Base-by-base conservation (phyloP, 2,797 vertebrate genomes). In the Choloepus didactylus region DNA sequence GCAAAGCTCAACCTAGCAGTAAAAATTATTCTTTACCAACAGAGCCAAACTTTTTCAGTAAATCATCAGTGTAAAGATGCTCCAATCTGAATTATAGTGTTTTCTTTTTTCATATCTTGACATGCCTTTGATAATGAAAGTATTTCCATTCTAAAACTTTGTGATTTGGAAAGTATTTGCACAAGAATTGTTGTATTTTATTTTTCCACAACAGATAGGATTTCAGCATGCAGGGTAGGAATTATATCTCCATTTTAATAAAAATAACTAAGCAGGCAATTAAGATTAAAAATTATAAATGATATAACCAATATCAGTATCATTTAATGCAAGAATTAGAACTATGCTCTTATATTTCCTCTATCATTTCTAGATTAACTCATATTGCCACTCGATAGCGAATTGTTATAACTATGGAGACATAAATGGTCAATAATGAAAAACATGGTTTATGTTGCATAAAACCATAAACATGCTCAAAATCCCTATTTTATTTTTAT, bases 361-460 rank as follows among this genome's bases (percentile, higher is more conserved):
- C 19, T 38, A 2, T 18, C 9, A 41, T 16, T 59, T 56, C 27
- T 35, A 11, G 11, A 83, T 38, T 49, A 80, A 79, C 60, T 86
- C 6, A 3, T 79, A 59, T 91, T 70, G 46, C 38, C n/a, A 11
- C 19, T 6, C 19, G 49, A 73, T 12, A 46, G n/a, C 5, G 56
- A 81, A 81, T 27, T 64, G 6, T 38, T 93, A 23, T 84, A 81
- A 38, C 41, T 80, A 3, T 70, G 14, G 31, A 54, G 29, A 44
- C 64, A 29, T 64, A 92, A 90, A n/a, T 83, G 5, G 29, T 69
- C 64, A 96, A 91, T 9, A 82, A 51, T 29, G 1, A 67, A 95
- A 92, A 82, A 1, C 46, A 60, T 60, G 62, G 35, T 59, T 97
- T 87, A 76, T 92, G 62, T 87, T 92, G 49, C 56, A 85, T 93